Evolutionary conservation across 2,113 vertebrate genomes (phyloP).

Genomic region (Rhabdomys dilectus): DNA sequence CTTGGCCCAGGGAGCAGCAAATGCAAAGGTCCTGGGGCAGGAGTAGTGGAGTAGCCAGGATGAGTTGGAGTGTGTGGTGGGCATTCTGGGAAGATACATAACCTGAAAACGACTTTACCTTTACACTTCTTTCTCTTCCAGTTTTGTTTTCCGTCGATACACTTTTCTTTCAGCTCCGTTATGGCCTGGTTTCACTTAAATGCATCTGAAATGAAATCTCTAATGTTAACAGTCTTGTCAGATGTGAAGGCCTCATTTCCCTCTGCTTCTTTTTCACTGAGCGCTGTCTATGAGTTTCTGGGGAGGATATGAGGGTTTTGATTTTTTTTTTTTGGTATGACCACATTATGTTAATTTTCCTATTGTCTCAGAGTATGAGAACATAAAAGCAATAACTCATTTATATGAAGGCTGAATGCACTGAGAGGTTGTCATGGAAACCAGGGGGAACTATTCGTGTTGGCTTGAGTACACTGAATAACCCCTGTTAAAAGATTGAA

Average conservation of each 20-base stretch:
- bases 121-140: not conserved
- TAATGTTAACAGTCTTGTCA: conserved; percentile 76
- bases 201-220: conserved; percentile 84
- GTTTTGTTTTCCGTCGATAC: not conserved
- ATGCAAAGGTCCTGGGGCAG: not conserved
- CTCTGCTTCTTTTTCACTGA: conserved; percentile 74
- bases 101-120: not conserved
- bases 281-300: conserved; percentile 77
- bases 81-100: not conserved
- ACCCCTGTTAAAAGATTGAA: conserved; percentile 76
- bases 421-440: conserved; percentile 87
- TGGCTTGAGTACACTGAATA: conserved; percentile 81
- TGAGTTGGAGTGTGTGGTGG: not conserved
- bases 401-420: conserved; percentile 83
- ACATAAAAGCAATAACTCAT: conserved; percentile 85
- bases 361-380: conserved; percentile 81
- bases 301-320: conserved; percentile 78
- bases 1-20: not conserved
- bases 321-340: conserved; percentile 71
- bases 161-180: conserved; percentile 53
- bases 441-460: conserved; percentile 75
- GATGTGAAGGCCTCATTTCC: conserved; percentile 75
- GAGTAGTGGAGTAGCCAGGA: not conserved
- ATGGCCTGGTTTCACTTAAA: conserved; percentile 78
- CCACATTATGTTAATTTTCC: conserved; percentile 86